These are phyloP conservation scores for Cylindroiulus punctatus DNA, from an alignment of 2,888 invertebrate genomes.

Conservation along the genomic window DNA sequence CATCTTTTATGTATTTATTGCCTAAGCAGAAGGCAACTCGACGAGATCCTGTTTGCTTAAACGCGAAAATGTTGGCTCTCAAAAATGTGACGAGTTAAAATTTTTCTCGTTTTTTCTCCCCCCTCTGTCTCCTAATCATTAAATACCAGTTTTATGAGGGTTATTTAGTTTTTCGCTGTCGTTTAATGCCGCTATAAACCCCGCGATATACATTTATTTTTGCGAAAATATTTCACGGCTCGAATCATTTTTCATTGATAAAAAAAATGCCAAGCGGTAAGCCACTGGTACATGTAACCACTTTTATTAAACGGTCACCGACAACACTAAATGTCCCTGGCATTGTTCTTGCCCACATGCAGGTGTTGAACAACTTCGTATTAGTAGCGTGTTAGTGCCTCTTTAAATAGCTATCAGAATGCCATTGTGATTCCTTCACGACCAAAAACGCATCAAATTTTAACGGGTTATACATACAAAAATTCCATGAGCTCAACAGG, in stretches of 20 bases:
- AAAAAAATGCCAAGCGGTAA: conserved; percentile 29
- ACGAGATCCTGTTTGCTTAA: conserved; percentile 39
- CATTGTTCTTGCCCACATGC: conserved; percentile 37
- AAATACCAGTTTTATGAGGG: conserved; percentile 47
- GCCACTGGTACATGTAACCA: background rate
- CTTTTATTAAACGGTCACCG: conserved; percentile 22
- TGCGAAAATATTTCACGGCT: conserved; percentile 36
- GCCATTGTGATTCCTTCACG: background rate
- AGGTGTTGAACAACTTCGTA: conserved; percentile 40
- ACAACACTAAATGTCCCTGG: background rate
- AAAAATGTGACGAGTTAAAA: conserved; percentile 24
- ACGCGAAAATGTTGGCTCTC: background rate
- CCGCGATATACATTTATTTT: conserved; percentile 3
- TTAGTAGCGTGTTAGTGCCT: conserved; percentile 21
- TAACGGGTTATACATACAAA: background rate
- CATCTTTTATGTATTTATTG: conserved; percentile 22
- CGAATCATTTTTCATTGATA: conserved; percentile 39
- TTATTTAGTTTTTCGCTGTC: conserved; percentile 30
- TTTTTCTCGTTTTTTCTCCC: background rate
- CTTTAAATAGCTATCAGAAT: conserved; percentile 44
- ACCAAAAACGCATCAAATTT: conserved; percentile 18
- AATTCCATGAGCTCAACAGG: background rate
- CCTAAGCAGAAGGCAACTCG: background rate
- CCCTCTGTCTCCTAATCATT: conserved; percentile 1
- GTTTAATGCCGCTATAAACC: conserved; percentile 35